Evolutionary conservation across 2,888 invertebrate species (phyloP), one percentile per base, ranked within the genome.

Genomic region (Epiblema foenella): DNA sequence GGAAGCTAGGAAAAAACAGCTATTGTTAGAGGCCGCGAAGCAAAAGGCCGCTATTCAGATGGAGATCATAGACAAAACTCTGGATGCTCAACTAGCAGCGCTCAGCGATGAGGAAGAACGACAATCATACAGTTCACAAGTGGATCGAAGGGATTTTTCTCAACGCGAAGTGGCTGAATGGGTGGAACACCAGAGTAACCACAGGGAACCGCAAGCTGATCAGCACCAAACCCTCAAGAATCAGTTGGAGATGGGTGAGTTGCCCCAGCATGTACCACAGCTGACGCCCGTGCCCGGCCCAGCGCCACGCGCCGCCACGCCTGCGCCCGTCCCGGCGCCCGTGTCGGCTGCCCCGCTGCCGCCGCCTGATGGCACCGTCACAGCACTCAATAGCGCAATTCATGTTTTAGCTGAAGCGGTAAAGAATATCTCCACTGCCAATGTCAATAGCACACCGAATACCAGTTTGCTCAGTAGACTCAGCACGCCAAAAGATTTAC

Each of bases 11-110:
- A 33, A 33, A 33, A 5, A 33, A 33, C 33, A 5, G 17, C 17
- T 58, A 1, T 17, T 58, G 15, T 37, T 58, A 17, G 37, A 58
- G 15, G 57, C 57, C 17, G 37, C 57, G 10, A 58, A 37, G 9
- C 57, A 58, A 17, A 58, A 58, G 37, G 57, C 57, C 10, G 57
- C 57, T 8, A 58, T 58, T 9, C 33, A 37, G 17, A 58, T 58
- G 37, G 57, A 58, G 15, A 33, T 58, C 17, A 58, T 58, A 1
- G 37, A 58, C n/a, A 58, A 37, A 58, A 39, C 57, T 11, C 17
- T 58, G 17, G 57, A 58, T 17, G 57, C 57, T 17, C 57, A 58
- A 58, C 37, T 58, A 58, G 57, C 57, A 58, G 37, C 33, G 1
- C 5, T 33, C 9, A 33, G 33, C 33, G 33, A 33, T 8, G 33